Percentiles rank a stretch among this genome's conserved stretches.
Evolutionary conservation across 2,113 vertebrate genomes (phyloP).

Genomic region (Sus scrofa): DNA sequence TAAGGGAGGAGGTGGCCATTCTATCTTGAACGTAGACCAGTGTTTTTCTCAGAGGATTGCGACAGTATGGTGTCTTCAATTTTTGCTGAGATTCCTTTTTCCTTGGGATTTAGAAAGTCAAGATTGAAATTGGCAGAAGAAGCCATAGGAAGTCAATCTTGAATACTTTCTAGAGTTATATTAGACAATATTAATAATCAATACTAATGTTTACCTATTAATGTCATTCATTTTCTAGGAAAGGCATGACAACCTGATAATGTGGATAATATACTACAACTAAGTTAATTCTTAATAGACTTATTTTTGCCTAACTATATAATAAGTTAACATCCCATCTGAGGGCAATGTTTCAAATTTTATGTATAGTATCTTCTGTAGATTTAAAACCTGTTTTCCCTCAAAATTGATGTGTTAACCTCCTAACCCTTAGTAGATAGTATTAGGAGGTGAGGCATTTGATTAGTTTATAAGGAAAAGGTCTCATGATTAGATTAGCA

Average conservation of each 20-base stretch:
- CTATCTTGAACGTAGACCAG: not conserved
- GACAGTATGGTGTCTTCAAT: not conserved
- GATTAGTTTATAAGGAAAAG: too few relatives aligned
- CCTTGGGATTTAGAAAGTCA: not conserved
- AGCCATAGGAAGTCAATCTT: not conserved
- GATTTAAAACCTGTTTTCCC: too few relatives aligned
- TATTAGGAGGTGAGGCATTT: too few relatives aligned
- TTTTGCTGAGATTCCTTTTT: not conserved
- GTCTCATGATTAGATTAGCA: too few relatives aligned
- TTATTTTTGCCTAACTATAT: not conserved
- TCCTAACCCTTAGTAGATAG: too few relatives aligned
- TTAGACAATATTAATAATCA: not conserved
- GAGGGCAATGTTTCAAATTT: not conserved
- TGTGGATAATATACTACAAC: not conserved
- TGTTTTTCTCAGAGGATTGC: not conserved
- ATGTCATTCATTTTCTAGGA: not conserved
- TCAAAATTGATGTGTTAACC: not conserved
- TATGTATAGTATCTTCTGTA: not conserved
- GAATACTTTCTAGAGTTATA: not conserved
- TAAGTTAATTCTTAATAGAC: not conserved
- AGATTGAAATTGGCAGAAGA: fast-evolving
- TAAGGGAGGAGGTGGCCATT: not conserved
- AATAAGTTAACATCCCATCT: not conserved
- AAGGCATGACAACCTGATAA: not conserved
- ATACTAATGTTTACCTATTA: not conserved